Conservation (phyloP, 2,888 invertebrate species). For the Tetranychus piercei region DNA sequence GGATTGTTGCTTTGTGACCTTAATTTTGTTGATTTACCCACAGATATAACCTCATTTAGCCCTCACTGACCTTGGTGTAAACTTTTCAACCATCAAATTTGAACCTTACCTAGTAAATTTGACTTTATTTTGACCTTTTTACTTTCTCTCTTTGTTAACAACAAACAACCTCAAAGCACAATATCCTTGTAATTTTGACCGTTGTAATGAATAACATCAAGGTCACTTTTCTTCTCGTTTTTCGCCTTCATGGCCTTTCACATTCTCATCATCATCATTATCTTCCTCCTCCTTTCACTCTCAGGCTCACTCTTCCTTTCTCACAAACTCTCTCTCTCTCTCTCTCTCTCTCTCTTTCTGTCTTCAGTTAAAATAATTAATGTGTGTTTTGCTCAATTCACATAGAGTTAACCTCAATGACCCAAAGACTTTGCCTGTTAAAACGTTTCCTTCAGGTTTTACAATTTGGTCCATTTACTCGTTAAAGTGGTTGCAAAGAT, state of each 20-base stretch:
- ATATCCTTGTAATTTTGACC: neutral
- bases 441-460: neutral
- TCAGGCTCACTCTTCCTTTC: neutral
- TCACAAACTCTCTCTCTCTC: conserved; percentile 1
- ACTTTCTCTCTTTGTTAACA: no score
- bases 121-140: conserved; percentile 1
- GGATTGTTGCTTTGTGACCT: neutral
- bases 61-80: neutral
- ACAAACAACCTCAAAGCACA: neutral
- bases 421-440: neutral
- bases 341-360: conserved; percentile 5
- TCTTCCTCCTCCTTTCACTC: conserved; percentile 4
- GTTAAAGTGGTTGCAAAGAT: no score
- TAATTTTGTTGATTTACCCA: neutral
- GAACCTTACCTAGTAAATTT: neutral
- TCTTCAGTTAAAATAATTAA: neutral
- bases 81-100: neutral
- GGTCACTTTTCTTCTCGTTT: conserved; percentile 7
- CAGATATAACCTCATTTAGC: neutral
- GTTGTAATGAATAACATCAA: neutral
- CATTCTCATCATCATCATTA: neutral
- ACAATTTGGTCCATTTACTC: no score
- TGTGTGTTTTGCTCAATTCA: neutral
- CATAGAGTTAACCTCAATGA: neutral
- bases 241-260: conserved; percentile 1